phyloP scores from a whole-genome alignment of 2,113 vertebrate genomes.

The Cathartes aura region DNA sequence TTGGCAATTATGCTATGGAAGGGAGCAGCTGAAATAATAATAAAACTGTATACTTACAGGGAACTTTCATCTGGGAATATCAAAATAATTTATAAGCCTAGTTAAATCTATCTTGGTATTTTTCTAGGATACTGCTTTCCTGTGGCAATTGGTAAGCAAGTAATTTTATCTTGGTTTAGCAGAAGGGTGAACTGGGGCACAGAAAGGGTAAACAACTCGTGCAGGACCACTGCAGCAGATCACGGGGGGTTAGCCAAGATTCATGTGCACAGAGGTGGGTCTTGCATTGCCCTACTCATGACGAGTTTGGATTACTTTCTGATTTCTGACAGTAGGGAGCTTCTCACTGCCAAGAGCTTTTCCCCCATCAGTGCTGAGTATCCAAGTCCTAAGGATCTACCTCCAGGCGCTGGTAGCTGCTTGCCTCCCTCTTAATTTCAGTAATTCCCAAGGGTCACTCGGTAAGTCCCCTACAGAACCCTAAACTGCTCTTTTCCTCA shows the following conservation, averaged over 20 bases:
- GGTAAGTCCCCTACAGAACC: background rate
- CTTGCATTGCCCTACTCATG: background rate
- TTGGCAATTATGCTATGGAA: background rate
- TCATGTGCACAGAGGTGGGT: background rate
- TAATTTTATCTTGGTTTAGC: background rate
- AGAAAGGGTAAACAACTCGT: background rate
- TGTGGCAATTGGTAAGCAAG: background rate
- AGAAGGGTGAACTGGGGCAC: background rate
- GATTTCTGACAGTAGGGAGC: background rate
- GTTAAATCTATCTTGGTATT: conserved; percentile 25
- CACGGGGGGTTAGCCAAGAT: background rate
- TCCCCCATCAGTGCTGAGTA: background rate
- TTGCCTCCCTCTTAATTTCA: background rate
- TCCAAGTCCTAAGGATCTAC: background rate
- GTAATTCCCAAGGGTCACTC: background rate
- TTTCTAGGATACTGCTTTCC: background rate
- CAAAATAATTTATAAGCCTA: conserved; percentile 32
- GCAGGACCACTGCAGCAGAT: background rate
- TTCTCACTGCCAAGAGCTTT: background rate
- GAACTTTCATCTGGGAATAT: conserved; percentile 43
- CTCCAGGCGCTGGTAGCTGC: background rate
- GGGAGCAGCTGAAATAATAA: conserved; percentile 62
- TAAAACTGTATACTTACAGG: background rate
- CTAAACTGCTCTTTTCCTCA: background rate
- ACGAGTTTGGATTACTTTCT: background rate